These are phyloP conservation scores for Drosophila kambysellisi DNA, from an alignment of 2,888 invertebrate genomes.

Conservation along the genomic window DNA sequence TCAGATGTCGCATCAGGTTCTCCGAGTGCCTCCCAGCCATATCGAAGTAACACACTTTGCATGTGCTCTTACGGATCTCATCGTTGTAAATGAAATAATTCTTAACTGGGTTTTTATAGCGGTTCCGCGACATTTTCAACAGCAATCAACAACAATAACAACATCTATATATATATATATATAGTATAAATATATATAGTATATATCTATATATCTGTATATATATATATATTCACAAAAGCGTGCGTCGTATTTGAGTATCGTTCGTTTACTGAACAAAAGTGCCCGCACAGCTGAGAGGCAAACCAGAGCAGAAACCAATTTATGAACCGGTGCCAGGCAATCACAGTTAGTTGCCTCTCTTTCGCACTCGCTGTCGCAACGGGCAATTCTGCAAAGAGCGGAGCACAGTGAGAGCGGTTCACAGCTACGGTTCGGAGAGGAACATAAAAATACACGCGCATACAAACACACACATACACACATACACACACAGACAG, in stretches of 20 bases:
- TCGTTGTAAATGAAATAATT: constrained; percentile 63
- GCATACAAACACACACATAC: not conserved
- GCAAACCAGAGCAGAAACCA: constrained; percentile 66
- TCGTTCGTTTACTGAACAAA: constrained; percentile 51
- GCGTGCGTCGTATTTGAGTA: constrained; percentile 57
- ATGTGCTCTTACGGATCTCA: constrained; percentile 62
- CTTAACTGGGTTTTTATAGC: constrained; percentile 56
- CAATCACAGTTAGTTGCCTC: constrained; percentile 42
- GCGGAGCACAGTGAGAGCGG: constrained; percentile 43
- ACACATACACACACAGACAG: not conserved
- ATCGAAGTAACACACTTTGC: constrained; percentile 55
- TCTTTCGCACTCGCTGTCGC: constrained; percentile 33
- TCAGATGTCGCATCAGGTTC: constrained; percentile 66
- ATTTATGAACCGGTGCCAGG: constrained; percentile 63
- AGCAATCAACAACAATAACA: not conserved
- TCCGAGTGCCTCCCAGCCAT: constrained; percentile 68
- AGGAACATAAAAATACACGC: constrained; percentile 16
- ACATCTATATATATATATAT: not conserved
- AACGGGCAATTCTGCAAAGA: constrained; percentile 40
- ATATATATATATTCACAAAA: constrained; percentile 9
- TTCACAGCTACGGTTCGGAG: constrained; percentile 56
- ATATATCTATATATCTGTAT: not conserved
- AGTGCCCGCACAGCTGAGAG: constrained; percentile 39
- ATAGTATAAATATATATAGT: not conserved
- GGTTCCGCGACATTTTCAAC: constrained; percentile 43